Conservation (phyloP, 2,113 vertebrate genomes). For the Ivindomyrus marchei region DNA sequence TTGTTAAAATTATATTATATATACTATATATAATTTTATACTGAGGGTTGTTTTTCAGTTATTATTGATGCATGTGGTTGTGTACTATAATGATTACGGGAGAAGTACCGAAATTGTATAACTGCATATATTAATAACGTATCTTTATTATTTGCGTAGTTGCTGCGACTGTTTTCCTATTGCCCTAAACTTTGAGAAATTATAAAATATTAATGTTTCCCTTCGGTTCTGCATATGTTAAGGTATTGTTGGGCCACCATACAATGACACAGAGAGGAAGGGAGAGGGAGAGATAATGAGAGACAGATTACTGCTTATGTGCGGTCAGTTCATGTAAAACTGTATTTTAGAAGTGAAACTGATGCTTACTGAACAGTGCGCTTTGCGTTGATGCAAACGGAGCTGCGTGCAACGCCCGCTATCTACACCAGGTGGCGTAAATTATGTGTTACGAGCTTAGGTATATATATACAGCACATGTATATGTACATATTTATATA, state of each 20-base stretch:
- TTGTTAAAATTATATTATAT: background rate
- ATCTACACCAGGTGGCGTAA: background rate
- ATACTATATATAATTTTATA: background rate
- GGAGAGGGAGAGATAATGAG: background rate
- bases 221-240: background rate
- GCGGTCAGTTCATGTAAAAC: background rate
- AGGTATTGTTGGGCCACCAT: background rate
- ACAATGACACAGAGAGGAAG: background rate
- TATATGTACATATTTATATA: background rate
- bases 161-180: background rate
- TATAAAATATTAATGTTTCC: background rate
- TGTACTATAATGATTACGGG: background rate
- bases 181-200: background rate
- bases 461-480: background rate
- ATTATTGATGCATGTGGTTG: background rate
- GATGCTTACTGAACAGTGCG: background rate
- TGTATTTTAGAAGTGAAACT: background rate
- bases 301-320: background rate
- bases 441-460: background rate
- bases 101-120: background rate
- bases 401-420: background rate
- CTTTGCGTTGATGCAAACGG: background rate
- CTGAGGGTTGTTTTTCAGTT: background rate
- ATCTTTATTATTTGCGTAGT: background rate
- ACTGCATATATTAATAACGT: background rate